Conservation (phyloP, 2,888 invertebrate species). For the Taphrorychus bicolor region DNA sequence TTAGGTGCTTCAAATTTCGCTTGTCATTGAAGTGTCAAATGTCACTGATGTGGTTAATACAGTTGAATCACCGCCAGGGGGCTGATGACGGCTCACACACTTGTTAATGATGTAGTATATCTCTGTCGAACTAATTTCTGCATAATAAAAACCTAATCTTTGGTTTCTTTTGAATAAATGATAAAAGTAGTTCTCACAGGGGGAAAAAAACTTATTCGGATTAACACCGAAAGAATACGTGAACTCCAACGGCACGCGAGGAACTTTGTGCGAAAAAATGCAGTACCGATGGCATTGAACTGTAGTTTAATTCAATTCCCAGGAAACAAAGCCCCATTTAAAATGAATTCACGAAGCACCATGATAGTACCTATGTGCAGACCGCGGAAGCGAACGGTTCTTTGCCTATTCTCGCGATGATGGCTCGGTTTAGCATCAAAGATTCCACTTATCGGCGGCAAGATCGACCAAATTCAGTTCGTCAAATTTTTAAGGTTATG, state of each 20-base stretch:
- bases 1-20: neutral
- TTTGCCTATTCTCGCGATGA: neutral
- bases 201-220: too few species aligned
- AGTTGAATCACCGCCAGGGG: too few species aligned
- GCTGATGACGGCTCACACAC: too few species aligned
- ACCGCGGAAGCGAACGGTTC: slow-evolving; percentile 14
- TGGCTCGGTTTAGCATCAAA: neutral
- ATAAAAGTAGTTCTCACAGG: too few species aligned
- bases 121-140: too few species aligned
- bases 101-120: too few species aligned
- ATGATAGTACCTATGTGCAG: neutral
- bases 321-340: slow-evolving; percentile 12
- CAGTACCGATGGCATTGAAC: slow-evolving; percentile 17
- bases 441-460: neutral
- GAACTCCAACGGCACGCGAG: too few species aligned
- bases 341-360: slow-evolving; percentile 12
- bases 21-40: neutral
- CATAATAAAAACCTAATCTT: too few species aligned
- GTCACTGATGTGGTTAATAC: neutral
- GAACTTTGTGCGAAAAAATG: neutral
- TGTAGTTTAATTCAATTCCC: slow-evolving; percentile 2
- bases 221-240: too few species aligned
- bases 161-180: too few species aligned
- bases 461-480: too few species aligned
- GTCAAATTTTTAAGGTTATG: neutral